Conservation (phyloP, 2,113 vertebrate species). For the Aphelocoma coerulescens region DNA sequence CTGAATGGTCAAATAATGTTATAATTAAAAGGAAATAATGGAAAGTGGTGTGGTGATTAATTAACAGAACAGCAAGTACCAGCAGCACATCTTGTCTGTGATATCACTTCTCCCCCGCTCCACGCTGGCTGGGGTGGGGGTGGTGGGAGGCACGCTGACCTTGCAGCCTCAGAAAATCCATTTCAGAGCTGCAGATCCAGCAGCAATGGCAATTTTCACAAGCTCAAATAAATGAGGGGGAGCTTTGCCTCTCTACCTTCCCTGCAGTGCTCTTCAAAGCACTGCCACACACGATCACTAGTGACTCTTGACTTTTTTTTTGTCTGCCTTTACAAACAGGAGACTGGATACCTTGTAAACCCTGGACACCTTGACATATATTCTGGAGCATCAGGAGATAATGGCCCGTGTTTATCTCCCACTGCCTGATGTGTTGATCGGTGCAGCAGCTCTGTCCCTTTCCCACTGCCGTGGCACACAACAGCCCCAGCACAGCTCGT, state of each 20-base stretch:
- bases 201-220: slow-evolving; percentile 49
- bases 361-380: background rate
- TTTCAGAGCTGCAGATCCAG: slow-evolving; percentile 10
- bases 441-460: background rate
- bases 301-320: background rate
- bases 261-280: slow-evolving; percentile 38
- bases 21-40: slow-evolving; percentile 79
- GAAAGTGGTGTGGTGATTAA: slow-evolving; percentile 68
- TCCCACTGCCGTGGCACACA: background rate
- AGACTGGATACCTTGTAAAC: background rate
- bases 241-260: slow-evolving; percentile 29
- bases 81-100: slow-evolving; percentile 43
- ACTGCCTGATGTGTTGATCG: background rate
- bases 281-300: background rate
- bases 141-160: background rate
- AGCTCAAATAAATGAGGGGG: slow-evolving; percentile 37
- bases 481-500: fast-evolving
- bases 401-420: background rate
- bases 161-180: slow-evolving; percentile 47
- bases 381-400: background rate
- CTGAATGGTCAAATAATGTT: slow-evolving; percentile 77
- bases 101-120: background rate
- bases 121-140: background rate
- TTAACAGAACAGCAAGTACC: slow-evolving; percentile 61
- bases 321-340: slow-evolving; percentile 2